Percentiles rank a stretch among this genome's conserved stretches.
These are phyloP conservation scores for Perca fluviatilis DNA, from an alignment of 2,113 vertebrate species.

Conservation along the genomic window DNA sequence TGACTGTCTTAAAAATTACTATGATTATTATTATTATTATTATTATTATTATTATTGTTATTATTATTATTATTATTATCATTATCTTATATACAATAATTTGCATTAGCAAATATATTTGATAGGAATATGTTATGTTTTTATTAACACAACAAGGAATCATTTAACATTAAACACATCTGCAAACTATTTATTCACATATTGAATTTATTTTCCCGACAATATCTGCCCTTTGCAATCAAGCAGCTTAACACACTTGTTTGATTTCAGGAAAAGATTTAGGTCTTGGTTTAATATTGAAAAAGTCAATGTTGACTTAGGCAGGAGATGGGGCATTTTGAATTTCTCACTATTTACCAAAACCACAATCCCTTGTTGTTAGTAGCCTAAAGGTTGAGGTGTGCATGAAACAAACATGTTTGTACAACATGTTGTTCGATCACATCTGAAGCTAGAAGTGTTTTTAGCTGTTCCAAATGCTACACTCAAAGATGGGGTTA, in stretches of 20 bases:
- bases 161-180: background rate
- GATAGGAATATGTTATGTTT: background rate
- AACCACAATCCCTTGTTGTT: background rate
- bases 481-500: background rate
- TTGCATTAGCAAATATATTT: too few species aligned
- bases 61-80: too few species aligned
- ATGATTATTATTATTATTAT: background rate
- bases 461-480: background rate
- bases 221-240: too few species aligned
- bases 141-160: background rate
- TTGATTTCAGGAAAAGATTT: background rate
- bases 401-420: background rate
- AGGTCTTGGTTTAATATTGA: background rate
- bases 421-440: background rate
- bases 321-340: background rate
- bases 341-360: background rate
- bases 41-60: background rate
- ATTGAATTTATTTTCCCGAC: too few species aligned
- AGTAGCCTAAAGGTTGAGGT: background rate
- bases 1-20: background rate
- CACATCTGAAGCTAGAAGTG: background rate
- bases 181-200: background rate
- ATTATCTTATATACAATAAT: background rate
- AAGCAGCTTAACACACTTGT: background rate
- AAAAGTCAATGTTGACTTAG: background rate